Conservation (phyloP, 2,113 vertebrate species). For the Dicaeum eximium region DNA sequence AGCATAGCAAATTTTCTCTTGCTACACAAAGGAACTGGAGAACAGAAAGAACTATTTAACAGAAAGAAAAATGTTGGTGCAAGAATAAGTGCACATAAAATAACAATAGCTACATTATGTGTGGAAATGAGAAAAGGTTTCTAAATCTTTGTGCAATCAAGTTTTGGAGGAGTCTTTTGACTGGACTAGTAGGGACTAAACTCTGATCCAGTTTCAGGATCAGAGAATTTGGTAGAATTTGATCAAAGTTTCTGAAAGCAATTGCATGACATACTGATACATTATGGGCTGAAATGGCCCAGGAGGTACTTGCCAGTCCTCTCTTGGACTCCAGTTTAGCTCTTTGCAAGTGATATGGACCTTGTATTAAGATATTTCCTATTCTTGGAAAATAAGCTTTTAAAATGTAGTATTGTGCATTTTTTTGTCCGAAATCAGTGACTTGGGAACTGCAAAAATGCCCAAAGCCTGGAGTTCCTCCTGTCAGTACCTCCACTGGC, state of each 20-base stretch:
- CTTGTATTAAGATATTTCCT: not conserved
- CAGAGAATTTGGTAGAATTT: no score
- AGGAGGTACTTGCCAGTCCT: not conserved
- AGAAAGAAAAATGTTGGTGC: constrained; percentile 26
- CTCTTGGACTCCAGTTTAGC: not conserved
- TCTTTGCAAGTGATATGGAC: not conserved
- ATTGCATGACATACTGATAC: not conserved
- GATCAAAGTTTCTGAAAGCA: not conserved
- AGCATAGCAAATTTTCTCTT: constrained; percentile 33
- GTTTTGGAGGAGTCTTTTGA: not conserved
- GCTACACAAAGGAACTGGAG: constrained; percentile 15
- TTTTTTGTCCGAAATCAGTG: not conserved
- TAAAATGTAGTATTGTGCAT: not conserved
- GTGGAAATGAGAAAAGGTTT: not conserved
- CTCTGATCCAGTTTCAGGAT: not conserved
- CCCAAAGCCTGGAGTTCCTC: not conserved
- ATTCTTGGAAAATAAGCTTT: not conserved
- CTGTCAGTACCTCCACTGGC: not conserved
- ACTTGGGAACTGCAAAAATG: not conserved
- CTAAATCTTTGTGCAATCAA: not conserved
- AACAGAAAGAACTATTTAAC: constrained; percentile 2
- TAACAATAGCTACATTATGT: not conserved
- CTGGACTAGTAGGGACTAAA: not conserved
- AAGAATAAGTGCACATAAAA: not conserved
- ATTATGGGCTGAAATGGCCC: not conserved